Conservation (phyloP, 2,888 invertebrate species). For the Rotaria magnacalcarata region DNA sequence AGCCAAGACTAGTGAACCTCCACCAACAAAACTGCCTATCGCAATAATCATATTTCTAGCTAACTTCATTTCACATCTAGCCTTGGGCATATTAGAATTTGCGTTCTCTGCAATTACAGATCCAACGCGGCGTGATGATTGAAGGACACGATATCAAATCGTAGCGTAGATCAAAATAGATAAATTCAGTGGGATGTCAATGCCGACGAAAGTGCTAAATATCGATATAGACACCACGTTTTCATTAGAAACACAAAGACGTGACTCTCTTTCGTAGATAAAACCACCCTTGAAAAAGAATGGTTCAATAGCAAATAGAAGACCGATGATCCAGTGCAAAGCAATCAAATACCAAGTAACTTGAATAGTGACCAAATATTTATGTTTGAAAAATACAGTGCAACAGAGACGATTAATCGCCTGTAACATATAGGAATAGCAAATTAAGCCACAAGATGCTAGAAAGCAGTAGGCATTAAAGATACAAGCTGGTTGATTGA, state of each 20-base stretch:
- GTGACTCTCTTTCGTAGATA: not conserved
- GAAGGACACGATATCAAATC: not conserved
- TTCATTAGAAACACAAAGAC: not conserved
- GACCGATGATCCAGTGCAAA: not conserved
- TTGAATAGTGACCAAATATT: not conserved
- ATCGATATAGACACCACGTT: not conserved
- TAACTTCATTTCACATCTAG: too few species aligned
- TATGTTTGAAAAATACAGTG: not conserved
- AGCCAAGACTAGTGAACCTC: too few species aligned
- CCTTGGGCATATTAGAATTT: too few species aligned
- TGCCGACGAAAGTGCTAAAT: not conserved
- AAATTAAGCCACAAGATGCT: not conserved
- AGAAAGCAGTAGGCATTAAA: not conserved
- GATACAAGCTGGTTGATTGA: not conserved
- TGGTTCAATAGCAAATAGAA: not conserved
- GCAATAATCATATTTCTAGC: too few species aligned
- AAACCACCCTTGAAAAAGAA: not conserved
- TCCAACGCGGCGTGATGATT: too few species aligned
- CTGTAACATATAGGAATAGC: not conserved
- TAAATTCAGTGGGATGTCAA: not conserved
- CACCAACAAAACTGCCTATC: too few species aligned
- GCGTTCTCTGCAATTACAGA: too few species aligned
- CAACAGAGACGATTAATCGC: not conserved
- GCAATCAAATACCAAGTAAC: not conserved
- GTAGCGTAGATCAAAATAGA: not conserved